phyloP scores from a whole-genome alignment of 2,797 vertebrate species.

The Girardinus metallicus region DNA sequence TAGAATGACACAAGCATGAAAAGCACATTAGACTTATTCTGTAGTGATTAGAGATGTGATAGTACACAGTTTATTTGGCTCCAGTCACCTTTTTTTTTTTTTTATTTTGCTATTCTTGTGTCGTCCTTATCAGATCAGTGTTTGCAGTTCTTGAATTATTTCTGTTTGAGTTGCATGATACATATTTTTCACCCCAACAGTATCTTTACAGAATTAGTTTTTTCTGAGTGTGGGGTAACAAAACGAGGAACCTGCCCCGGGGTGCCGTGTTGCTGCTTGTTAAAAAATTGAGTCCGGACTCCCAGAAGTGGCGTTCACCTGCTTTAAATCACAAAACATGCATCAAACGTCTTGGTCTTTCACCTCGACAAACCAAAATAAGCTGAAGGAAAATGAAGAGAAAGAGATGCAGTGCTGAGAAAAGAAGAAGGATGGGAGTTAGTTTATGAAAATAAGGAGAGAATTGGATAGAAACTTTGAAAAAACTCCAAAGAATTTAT shows the following conservation, averaged over 20 bases:
- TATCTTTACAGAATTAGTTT: not conserved
- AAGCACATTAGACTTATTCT: not conserved
- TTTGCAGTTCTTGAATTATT: not conserved
- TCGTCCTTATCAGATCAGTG: not conserved
- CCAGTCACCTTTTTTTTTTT: not conserved
- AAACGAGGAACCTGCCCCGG: not conserved
- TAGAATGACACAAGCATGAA: not conserved
- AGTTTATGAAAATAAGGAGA: not conserved
- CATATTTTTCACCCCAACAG: too few species aligned
- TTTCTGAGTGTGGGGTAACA: not conserved
- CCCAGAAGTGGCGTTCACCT: slow-evolving; percentile 20
- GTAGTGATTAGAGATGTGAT: not conserved
- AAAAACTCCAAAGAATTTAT: slow-evolving; percentile 26
- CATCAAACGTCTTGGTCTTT: slow-evolving; percentile 44
- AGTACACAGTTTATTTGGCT: not conserved
- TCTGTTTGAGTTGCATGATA: not conserved
- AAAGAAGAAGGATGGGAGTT: not conserved
- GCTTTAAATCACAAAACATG: slow-evolving; percentile 37
- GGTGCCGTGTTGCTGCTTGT: not conserved
- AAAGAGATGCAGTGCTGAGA: not conserved
- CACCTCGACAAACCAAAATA: slow-evolving; percentile 19
- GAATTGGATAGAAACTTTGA: slow-evolving; percentile 7
- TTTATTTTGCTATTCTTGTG: not conserved
- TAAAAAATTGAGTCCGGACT: slow-evolving; percentile 19
- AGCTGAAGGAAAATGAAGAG: not conserved